Evolutionary conservation across 1,140 invertebrate species (phyloP), one percentile per base, ranked within the genome.

Genomic region (Brachionus calyciflorus): DNA sequence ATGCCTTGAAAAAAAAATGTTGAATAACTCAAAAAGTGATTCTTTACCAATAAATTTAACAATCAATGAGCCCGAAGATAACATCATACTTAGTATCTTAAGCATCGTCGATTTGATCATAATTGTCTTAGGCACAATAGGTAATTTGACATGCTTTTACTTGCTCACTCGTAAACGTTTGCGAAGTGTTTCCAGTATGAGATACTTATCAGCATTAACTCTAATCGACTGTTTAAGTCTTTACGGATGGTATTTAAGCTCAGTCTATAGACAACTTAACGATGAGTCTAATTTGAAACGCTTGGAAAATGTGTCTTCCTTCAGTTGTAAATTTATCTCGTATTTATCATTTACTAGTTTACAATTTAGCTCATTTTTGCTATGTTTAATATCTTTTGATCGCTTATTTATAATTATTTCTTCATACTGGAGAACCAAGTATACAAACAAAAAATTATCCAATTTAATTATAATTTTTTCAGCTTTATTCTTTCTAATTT

Each of bases 181-280:
- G 2, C 44, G 51, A 51, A 21, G 21, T 12, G 69, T 73, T 21
- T 55, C 69, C 12, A 73, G 51, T 55, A 51, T 55, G 69, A 21
- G 69, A 14, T 73, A 51, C 17, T 14, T 73, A 19, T 40, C 28
- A 17, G 44, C 21, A 21, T 28, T 73, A 21, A 33, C 46, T 26
- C 6, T 73, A n/a, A 21, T 55, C 3, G 69, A 73, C 40, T 6
- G 21, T 30, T 17, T 73, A 7, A 51, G 26, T 17, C 33, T 73
- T n/a, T 73, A 73, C 12, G 69, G 69, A 12, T 73, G 69, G 69
- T 73, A 51, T 51, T 19, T 73, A 0, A 73, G 69, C 30, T 73
- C 69, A 1, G 46, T 73, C 9, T 73, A 73, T 28, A 49, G 69
- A 33, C 69, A 73, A 49, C 26, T 73, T 12, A 65, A 65, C 28